Evolutionary conservation across 2,113 vertebrate species (phyloP).

Genomic region (human): DNA sequence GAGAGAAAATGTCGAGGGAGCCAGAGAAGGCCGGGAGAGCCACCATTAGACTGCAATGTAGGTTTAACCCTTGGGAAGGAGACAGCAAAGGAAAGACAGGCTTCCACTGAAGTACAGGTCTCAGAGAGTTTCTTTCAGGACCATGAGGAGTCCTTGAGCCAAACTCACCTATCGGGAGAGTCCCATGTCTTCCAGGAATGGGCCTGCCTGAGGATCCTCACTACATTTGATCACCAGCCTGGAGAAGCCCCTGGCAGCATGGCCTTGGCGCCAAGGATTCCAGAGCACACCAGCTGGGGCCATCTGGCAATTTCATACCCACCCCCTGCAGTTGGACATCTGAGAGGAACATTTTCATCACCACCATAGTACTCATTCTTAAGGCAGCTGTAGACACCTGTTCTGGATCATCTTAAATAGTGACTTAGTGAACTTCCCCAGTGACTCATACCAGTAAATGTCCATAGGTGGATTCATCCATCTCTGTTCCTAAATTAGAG

Average conservation of each 20-base stretch:
- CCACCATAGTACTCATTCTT: not conserved
- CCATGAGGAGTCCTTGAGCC: not conserved
- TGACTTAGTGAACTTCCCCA: conserved; percentile 1
- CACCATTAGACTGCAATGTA: no score
- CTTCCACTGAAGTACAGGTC: not conserved
- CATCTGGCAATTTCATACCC: not conserved
- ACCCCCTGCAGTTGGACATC: not conserved
- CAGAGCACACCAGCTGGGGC: conserved; percentile 8
- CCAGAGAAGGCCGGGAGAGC: no score
- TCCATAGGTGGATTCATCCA: not conserved
- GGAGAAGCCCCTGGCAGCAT: not conserved
- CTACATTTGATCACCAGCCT: not conserved
- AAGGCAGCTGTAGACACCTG: conserved; percentile 72
- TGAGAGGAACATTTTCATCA: not conserved
- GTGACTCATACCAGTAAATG: conserved; percentile 18
- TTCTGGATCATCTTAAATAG: conserved; percentile 35
- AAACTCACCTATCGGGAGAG: not conserved
- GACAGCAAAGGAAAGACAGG: not conserved
- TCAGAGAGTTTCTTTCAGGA: not conserved
- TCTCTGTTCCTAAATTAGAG: conserved; percentile 59
- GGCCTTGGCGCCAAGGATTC: not conserved
- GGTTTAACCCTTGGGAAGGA: not conserved
- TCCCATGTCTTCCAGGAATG: not conserved
- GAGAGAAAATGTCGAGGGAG: not conserved
- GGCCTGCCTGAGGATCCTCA: not conserved